Percentiles rank a stretch among this genome's conserved stretches.
phyloP scores from a whole-genome alignment of 2,113 vertebrate genomes.

The Girardinichthys multiradiatus region DNA sequence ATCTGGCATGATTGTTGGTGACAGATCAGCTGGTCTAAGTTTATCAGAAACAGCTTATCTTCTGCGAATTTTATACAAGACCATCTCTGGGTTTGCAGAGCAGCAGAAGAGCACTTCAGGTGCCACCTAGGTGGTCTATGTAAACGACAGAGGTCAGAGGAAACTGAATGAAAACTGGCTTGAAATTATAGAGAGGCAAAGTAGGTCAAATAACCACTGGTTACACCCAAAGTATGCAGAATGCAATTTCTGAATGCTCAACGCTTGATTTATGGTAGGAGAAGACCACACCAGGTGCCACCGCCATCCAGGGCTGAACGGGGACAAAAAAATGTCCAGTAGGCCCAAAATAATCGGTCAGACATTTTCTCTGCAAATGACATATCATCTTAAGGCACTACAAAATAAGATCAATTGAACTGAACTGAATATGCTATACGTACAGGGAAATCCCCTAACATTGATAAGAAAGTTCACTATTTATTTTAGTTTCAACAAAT shows the following conservation, averaged over 20 bases:
- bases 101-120: neutral
- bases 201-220: neutral
- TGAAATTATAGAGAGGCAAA: too few relatives aligned
- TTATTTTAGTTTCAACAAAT: too few relatives aligned
- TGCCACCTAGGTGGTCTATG: neutral
- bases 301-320: too few relatives aligned
- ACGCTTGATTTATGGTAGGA: too few relatives aligned
- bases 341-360: neutral
- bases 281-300: neutral
- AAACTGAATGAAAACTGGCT: neutral
- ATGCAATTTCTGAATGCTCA: neutral
- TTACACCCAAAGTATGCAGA: neutral
- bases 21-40: neutral
- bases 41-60: neutral
- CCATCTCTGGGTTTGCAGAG: neutral
- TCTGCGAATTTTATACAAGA: neutral
- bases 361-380: neutral
- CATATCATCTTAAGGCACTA: too few relatives aligned
- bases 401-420: too few relatives aligned
- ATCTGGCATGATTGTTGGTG: too few relatives aligned
- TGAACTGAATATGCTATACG: too few relatives aligned
- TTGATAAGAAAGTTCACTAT: too few relatives aligned
- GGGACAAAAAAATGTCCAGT: neutral
- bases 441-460: too few relatives aligned
- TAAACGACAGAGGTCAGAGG: neutral